Conservation (phyloP, 2,888 invertebrate genomes). For the Cosmia pyralina region DNA sequence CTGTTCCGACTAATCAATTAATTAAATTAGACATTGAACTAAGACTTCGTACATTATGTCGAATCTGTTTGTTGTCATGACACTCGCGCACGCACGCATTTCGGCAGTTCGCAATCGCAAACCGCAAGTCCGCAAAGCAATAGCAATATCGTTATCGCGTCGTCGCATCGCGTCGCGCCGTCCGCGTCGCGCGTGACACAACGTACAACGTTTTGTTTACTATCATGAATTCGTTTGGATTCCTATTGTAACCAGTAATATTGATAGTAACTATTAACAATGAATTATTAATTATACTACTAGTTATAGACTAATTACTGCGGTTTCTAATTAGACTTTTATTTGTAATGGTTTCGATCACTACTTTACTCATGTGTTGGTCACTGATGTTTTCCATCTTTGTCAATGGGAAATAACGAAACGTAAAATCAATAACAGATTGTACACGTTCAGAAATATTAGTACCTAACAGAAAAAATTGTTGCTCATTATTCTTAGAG, state of each 20-base stretch:
- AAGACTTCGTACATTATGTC: neutral
- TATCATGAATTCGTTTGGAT: neutral
- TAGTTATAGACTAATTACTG: no score
- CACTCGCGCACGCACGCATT: conserved; percentile 7
- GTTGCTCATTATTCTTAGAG: no score
- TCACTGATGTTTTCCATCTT: neutral
- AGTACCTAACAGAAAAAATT: no score
- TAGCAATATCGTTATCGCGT: no score
- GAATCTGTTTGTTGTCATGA: conserved; percentile 51
- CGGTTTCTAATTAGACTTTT: neutral
- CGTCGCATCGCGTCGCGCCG: no score
- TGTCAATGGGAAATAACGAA: conserved; percentile 10
- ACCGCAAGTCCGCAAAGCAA: no score
- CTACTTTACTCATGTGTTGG: neutral
- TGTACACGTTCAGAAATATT: conserved; percentile 31
- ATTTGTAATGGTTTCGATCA: no score
- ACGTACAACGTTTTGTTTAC: conserved; percentile 12
- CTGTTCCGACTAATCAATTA: neutral
- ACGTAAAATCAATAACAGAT: conserved; percentile 47
- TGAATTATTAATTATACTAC: neutral
- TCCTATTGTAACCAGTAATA: neutral
- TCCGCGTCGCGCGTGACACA: neutral
- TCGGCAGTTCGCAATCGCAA: no score
- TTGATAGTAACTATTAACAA: no score
- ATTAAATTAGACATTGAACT: neutral